Evolutionary conservation across 2,113 vertebrate genomes (phyloP).

Genomic region (Cynopterus brachyotis): DNA sequence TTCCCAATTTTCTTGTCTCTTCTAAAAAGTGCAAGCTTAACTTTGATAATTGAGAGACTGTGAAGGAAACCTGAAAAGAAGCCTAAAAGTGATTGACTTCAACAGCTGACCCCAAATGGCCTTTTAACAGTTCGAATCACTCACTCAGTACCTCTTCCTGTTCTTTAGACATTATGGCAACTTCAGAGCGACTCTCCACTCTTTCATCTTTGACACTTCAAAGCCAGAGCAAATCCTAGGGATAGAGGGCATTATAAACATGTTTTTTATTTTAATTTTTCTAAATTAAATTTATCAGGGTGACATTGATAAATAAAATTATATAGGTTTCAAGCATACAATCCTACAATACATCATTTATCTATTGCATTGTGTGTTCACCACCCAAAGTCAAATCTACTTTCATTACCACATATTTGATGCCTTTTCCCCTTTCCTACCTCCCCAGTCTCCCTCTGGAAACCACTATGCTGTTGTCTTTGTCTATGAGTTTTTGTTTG

Average conservation of each 20-base stretch:
- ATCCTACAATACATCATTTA: too few species aligned
- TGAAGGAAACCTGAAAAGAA: not conserved
- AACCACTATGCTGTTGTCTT: too few species aligned
- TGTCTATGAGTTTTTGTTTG: too few species aligned
- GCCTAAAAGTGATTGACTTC: not conserved
- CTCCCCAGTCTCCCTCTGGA: too few species aligned
- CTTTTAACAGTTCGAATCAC: not conserved
- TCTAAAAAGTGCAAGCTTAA: not conserved
- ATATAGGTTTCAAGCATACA: too few species aligned
- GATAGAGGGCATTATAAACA: not conserved
- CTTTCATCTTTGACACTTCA: not conserved
- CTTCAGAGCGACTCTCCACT: not conserved
- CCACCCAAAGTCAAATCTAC: too few species aligned
- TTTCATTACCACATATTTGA: too few species aligned
- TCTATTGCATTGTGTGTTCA: too few species aligned
- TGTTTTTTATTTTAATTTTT: too few species aligned
- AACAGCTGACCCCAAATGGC: fast-evolving
- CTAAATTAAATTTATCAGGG: too few species aligned
- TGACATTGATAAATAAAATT: too few species aligned
- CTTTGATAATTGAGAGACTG: not conserved
- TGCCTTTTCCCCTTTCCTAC: too few species aligned
- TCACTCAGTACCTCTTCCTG: not conserved
- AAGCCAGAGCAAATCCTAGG: not conserved
- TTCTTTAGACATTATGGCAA: not conserved
- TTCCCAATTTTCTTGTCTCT: not conserved